Evolutionary conservation across 2,113 vertebrate genomes (phyloP).

Genomic region (Potamarius usumacintae): DNA sequence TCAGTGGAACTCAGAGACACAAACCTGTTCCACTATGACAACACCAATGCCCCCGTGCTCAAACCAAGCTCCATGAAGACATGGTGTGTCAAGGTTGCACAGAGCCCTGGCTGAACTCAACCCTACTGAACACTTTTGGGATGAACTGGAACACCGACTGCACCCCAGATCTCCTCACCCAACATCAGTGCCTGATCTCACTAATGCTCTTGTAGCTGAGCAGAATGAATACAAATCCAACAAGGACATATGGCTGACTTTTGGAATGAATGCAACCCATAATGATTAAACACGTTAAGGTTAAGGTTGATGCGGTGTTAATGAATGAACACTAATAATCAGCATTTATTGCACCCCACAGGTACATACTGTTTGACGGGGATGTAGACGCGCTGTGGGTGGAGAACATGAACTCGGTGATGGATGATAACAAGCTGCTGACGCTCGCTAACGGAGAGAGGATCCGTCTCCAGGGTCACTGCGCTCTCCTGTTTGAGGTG

Average conservation of each 20-base stretch:
- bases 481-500: constrained; percentile 92
- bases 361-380: constrained; percentile 96
- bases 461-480: constrained; percentile 89
- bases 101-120: too few species aligned
- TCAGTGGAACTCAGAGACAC: too few species aligned
- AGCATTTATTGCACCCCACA: constrained; percentile 54
- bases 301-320: background rate
- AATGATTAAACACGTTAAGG: background rate
- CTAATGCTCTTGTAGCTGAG: too few species aligned
- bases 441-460: constrained; percentile 94
- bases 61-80: too few species aligned
- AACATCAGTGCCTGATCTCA: too few species aligned
- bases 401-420: constrained; percentile 99
- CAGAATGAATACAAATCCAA: too few species aligned
- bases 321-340: background rate
- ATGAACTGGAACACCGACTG: too few species aligned
- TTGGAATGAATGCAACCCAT: background rate
- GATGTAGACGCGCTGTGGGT: constrained; percentile 98
- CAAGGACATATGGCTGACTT: background rate
- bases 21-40: too few species aligned
- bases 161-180: too few species aligned
- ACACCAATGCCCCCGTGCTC: too few species aligned
- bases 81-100: too few species aligned
- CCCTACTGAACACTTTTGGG: too few species aligned
- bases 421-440: constrained; percentile 96